Base-by-base conservation (phyloP, 2,797 vertebrate species). In the Atherinosoma microstoma region DNA sequence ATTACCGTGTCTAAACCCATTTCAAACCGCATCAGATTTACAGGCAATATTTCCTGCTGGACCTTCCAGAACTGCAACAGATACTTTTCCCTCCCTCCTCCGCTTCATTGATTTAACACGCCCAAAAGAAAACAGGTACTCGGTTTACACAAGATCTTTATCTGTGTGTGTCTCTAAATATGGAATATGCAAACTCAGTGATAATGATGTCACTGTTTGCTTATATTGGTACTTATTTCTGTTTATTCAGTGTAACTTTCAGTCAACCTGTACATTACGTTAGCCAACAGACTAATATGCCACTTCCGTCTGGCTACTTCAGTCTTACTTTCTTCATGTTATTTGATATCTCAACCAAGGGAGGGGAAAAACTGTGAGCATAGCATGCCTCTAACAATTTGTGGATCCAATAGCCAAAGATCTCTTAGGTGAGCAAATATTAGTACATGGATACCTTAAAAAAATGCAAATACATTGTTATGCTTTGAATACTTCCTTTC, bases 1-100 rank as follows among this genome's bases (percentile, higher is more conserved):
- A 91, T 82, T 42, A 84, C 65, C 70, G 34, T 78, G 84, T 70
- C 83, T 86, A 88, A 91, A 86, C 74, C 75, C 38, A 69, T 83
- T 89, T 89, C 68, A 77, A 57, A 87, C 64, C 65, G 64, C 75
- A 64, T 68, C 67, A 77, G 75, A 79, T 82, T 80, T 81, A 78
- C 76, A 76, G 68, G 69, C 70, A 74, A 70, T 78, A 64, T 83
- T 70, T 64, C 45, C 59, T 53, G 75, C 61, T 34, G 66, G 67
- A 76, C 35, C 58, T n/a, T 56, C 76, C 74, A 65, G 38, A 69
- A 67, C 24, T 34, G 51, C 51, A 67, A 30, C 58, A 56, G 51
- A 65, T 74, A 34, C 58, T 40, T 71, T 58, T 56, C 27, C 36
- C 54, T 30, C 18, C 42, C n/a, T 36, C 18, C 47, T 30, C 62